Evolutionary conservation across 2,797 vertebrate species (phyloP).

Genomic region (Urophycis tenuis): DNA sequence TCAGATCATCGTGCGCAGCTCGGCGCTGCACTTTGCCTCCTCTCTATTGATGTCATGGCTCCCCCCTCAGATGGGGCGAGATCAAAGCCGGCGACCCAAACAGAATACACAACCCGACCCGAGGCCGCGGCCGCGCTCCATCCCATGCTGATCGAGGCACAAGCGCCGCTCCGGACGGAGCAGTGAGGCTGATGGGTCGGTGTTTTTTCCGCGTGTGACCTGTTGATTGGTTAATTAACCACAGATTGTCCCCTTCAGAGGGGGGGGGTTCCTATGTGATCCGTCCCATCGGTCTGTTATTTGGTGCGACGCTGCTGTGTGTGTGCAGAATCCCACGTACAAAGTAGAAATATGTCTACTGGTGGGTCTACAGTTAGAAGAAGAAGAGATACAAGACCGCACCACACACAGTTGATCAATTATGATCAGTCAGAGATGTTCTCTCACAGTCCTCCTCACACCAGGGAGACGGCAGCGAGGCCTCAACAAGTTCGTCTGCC

Average conservation of each 20-base stretch:
- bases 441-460: no score
- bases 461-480: no score
- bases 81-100: constrained; percentile 61
- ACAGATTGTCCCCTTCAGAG: background rate
- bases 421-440: no score
- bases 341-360: no score
- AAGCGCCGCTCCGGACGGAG: constrained; percentile 14
- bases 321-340: no score
- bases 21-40: constrained; percentile 23
- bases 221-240: background rate
- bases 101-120: constrained; percentile 47
- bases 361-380: no score
- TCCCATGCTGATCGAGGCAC: constrained; percentile 21
- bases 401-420: no score
- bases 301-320: no score
- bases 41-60: constrained; percentile 48
- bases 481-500: no score
- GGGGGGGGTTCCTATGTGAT: background rate
- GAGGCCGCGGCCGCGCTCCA: constrained; percentile 38
- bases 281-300: background rate
- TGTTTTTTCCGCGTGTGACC: background rate
- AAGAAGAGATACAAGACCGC: no score
- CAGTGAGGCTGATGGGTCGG: no score
- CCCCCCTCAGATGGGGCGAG: constrained; percentile 37
- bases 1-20: constrained; percentile 34